A percentile compares a stretch with the other conserved stretches of the same genome.
Evolutionary conservation across 2,797 vertebrate species (phyloP).

Genomic region (Lacerta viridis): DNA sequence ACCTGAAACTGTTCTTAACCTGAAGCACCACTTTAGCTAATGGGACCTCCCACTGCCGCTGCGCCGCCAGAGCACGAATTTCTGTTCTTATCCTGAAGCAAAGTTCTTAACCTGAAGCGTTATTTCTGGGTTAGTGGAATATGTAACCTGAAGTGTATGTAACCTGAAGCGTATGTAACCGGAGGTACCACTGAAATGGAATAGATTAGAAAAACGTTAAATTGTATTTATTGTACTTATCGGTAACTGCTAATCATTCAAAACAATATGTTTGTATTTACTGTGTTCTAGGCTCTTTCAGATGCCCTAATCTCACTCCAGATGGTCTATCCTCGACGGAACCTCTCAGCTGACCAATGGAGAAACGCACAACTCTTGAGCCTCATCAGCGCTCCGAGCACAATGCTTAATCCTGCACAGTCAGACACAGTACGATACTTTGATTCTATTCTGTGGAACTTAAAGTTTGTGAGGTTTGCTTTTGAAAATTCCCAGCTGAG

Average conservation of each 20-base stretch:
- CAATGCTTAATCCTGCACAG: slow-evolving; percentile 99
- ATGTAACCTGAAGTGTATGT: too few species aligned
- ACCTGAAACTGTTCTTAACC: too few species aligned
- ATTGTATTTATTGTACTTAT: background rate
- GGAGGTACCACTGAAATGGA: background rate
- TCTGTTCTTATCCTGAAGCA: too few species aligned
- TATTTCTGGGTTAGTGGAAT: too few species aligned
- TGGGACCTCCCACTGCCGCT: too few species aligned
- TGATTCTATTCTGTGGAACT: background rate
- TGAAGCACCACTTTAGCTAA: too few species aligned
- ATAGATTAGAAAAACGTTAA: background rate
- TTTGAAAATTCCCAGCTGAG: background rate
- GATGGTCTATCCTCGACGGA: slow-evolving; percentile 97
- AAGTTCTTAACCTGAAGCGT: too few species aligned
- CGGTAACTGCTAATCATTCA: background rate
- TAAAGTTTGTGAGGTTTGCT: background rate
- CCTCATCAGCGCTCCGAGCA: slow-evolving; percentile 97
- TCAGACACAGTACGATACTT: slow-evolving; percentile 91
- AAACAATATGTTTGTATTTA: background rate
- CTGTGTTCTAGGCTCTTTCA: slow-evolving; percentile 89
- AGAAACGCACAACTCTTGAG: slow-evolving; percentile 97
- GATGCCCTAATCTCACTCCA: slow-evolving; percentile 97
- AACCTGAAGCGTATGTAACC: too few species aligned
- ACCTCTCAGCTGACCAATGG: slow-evolving; percentile 98
- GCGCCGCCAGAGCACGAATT: too few species aligned